These are phyloP conservation scores for Papilio protenor DNA, from an alignment of 2,888 invertebrate species.

Conservation along the genomic window DNA sequence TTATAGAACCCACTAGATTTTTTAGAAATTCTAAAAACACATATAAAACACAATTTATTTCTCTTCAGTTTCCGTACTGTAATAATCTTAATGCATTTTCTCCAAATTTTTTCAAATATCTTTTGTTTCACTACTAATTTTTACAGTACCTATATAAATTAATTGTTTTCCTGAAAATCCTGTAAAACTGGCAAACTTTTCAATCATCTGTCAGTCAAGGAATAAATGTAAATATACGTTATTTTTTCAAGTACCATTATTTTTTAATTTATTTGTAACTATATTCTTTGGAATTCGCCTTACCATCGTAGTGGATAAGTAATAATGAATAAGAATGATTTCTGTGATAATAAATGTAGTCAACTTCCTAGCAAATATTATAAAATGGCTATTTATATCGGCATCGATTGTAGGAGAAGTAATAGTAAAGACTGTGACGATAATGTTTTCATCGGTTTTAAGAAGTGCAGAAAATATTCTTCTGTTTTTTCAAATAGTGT, in stretches of 20 bases:
- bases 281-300: background rate
- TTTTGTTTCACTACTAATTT: too few relatives aligned
- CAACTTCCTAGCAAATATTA: conserved; percentile 61
- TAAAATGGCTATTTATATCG: conserved; percentile 63
- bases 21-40: too few relatives aligned
- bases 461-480: conserved; percentile 56
- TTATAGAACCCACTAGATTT: too few relatives aligned
- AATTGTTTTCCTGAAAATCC: background rate
- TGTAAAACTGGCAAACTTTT: background rate
- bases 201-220: background rate
- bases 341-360: conserved; percentile 68
- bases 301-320: conserved; percentile 1
- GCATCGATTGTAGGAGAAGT: conserved; percentile 71
- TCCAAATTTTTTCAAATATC: too few relatives aligned
- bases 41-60: too few relatives aligned
- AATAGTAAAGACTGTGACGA: conserved; percentile 63
- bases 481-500: conserved; percentile 71
- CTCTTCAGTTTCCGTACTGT: too few relatives aligned
- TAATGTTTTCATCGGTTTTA: conserved; percentile 55
- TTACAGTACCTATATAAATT: too few relatives aligned
- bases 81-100: too few relatives aligned
- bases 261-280: background rate
- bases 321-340: conserved; percentile 64
- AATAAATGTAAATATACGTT: conserved; percentile 22
- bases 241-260: conserved; percentile 9